Conservation (phyloP, 1,140 invertebrate genomes). For the Zophobas atratus region DNA sequence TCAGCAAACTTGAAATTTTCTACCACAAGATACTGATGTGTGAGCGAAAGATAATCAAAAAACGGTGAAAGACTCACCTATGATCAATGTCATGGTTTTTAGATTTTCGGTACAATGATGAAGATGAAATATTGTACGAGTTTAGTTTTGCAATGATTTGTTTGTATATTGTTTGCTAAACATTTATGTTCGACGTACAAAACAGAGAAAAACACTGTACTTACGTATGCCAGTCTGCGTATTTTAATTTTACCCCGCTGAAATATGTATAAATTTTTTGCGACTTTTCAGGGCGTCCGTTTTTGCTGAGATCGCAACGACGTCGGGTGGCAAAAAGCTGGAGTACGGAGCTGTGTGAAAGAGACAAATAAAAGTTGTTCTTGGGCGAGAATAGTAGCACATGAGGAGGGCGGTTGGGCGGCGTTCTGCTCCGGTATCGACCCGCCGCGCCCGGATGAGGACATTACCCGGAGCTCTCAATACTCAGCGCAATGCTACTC, state of each 20-base stretch:
- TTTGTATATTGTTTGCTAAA: no score
- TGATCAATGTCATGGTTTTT: no score
- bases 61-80: no score
- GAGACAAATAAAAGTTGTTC: constrained; percentile 59
- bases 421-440: constrained; percentile 59
- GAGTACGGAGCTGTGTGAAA: constrained; percentile 47
- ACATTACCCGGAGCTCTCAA: constrained; percentile 66
- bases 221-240: no score
- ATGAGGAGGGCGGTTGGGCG: constrained; percentile 55
- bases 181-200: no score
- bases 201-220: no score
- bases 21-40: no score
- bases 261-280: constrained; percentile 12
- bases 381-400: constrained; percentile 60
- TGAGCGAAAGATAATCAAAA: no score
- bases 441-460: constrained; percentile 64
- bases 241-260: background rate
- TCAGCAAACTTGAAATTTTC: no score
- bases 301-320: background rate
- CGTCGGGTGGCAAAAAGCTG: constrained; percentile 26
- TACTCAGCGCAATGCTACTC: constrained; percentile 62
- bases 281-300: background rate
- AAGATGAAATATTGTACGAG: no score
- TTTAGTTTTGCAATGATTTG: no score
- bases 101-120: no score